Evolutionary conservation across 1,140 invertebrate genomes (phyloP).

Genomic region (Sogatella furcifera): DNA sequence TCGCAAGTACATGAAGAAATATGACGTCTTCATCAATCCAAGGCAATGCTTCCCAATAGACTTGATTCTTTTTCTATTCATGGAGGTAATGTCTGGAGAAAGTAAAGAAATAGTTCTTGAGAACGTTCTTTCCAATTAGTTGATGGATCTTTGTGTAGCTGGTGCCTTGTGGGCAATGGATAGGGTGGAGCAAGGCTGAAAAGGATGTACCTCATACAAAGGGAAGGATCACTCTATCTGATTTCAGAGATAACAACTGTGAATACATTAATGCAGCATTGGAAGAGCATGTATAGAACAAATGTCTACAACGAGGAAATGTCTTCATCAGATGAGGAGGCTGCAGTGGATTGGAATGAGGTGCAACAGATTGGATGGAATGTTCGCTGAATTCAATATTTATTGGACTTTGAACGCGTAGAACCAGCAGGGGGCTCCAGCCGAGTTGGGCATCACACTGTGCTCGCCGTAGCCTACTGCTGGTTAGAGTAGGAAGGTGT

Average conservation of each 20-base stretch:
- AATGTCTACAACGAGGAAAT: no score
- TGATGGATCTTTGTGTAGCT: no score
- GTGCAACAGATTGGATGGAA: conserved; percentile 33
- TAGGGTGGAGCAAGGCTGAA: no score
- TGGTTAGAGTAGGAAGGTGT: no score
- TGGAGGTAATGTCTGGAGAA: conserved; percentile 20
- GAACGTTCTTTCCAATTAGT: no score
- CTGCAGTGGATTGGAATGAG: conserved; percentile 17
- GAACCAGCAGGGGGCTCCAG: conserved; percentile 41
- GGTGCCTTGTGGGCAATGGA: no score
- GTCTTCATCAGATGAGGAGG: no score
- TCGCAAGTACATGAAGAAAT: conserved; percentile 40
- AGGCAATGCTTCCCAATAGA: conserved; percentile 38
- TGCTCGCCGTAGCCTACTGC: conserved; percentile 34
- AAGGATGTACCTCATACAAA: no score
- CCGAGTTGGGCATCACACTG: conserved; percentile 44
- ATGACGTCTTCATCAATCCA: conserved; percentile 42
- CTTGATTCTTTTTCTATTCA: conserved; percentile 32
- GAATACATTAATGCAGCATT: no score
- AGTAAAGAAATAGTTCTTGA: conserved; percentile 20
- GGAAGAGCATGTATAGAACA: no score
- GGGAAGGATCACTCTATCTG: no score
- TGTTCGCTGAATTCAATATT: conserved; percentile 38
- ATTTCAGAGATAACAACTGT: no score
- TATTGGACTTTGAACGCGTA: conserved; percentile 45